Conservation (phyloP, 2,888 invertebrate genomes). For the Xestoiulus laeticollis region DNA sequence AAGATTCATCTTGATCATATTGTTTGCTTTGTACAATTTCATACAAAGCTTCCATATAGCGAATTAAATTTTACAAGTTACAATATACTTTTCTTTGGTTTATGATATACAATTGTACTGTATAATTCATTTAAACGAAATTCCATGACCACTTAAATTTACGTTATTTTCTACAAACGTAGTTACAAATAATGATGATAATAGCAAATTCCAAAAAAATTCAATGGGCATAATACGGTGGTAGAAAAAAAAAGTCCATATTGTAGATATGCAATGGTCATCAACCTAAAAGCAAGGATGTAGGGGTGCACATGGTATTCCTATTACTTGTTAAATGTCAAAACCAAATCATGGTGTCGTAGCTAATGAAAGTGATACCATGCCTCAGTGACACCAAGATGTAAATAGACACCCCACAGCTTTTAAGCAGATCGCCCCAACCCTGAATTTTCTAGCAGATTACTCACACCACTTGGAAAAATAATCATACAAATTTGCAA, state of each 20-base stretch:
- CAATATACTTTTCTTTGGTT: too few species aligned
- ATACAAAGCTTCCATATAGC: too few species aligned
- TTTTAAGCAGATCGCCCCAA: neutral
- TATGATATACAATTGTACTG: too few species aligned
- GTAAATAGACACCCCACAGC: neutral
- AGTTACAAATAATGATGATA: neutral
- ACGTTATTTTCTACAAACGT: too few species aligned
- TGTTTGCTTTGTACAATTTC: too few species aligned
- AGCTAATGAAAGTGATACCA: conserved; percentile 5
- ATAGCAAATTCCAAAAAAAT: too few species aligned
- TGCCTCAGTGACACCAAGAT: neutral
- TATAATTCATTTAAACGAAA: too few species aligned
- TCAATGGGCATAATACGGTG: neutral
- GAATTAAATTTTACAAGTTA: too few species aligned
- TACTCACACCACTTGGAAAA: conserved; percentile 38
- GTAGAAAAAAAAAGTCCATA: neutral
- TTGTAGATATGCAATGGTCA: neutral
- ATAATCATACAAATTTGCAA: neutral
- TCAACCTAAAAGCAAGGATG: neutral
- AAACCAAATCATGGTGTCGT: neutral
- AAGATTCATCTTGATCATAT: too few species aligned
- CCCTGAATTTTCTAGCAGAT: neutral
- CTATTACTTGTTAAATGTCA: neutral
- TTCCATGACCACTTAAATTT: too few species aligned
- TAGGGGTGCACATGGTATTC: conserved; percentile 4